Base-by-base conservation (phyloP, 2,797 vertebrate genomes). In the Ptychadena robeensis region DNA sequence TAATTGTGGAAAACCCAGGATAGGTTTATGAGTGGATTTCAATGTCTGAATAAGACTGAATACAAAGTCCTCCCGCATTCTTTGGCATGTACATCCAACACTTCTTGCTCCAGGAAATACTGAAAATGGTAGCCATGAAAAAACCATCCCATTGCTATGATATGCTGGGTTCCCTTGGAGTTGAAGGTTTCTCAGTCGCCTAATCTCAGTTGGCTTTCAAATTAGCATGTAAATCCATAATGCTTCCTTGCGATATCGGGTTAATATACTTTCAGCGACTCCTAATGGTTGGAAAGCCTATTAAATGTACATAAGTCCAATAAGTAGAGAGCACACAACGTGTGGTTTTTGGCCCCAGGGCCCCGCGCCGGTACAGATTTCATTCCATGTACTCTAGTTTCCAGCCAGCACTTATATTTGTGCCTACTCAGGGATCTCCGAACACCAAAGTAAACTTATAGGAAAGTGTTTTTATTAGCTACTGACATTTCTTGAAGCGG, bases 391-490 rank as follows among this genome's bases (percentile, higher is more conserved):
- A 70, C 38, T 67, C 61, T 35, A 12, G 37, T 63, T 80, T 85
- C 48, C 71, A 75, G 63, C 63, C 65, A 35, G 65, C 37, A 25
- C 69, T 74, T 80, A 40, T 31, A 75, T 85, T 85, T 75, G 30
- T 76, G 82, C 37, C 71, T 75, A 65, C 82, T 70, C 64, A 70
- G 71, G 61, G 40, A 70, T 80, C 63, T 80, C 71, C 30, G 5
- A 32, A 69, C 53, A 79, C 70, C 64, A 80, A 84, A 74, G 77
- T 80, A 84, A 80, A 84, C 64, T 73, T 59, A 69, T n/a, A 69
- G 70, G 68, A 14, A 69, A 82, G 61, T 80, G 71, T 67, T 80
- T 83, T 80, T 75, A 80, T 67, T 74, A 84, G 82, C 71, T 80
- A 72, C 82, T 69, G 64, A 80, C 44, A 68, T 15, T 44, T 69